Conservation (phyloP, 1,140 invertebrate genomes). For the Eubasilissa regina region DNA sequence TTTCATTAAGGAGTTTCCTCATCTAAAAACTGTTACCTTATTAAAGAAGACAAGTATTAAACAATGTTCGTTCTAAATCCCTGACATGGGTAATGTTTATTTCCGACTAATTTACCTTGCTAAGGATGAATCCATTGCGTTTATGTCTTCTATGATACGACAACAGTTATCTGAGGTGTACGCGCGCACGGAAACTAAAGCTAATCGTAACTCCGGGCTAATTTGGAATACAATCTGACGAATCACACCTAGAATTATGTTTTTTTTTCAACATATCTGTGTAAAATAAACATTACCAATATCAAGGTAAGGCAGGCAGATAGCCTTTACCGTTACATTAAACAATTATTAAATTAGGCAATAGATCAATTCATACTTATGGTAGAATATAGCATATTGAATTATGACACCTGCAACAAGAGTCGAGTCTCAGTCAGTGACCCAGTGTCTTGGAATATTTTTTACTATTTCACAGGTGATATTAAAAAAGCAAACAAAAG, state of each 20-base stretch:
- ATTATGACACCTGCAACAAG: too few species aligned
- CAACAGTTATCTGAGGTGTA: slow-evolving; percentile 9
- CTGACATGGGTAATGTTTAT: slow-evolving; percentile 38
- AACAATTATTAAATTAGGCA: slow-evolving; percentile 1
- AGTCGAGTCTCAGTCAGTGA: too few species aligned
- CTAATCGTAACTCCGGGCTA: too few species aligned
- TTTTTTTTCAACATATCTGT: too few species aligned
- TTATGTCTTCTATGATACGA: slow-evolving; percentile 26
- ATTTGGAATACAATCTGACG: too few species aligned
- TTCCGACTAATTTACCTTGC: not conserved
- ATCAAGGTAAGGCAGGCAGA: not conserved
- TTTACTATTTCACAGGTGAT: too few species aligned
- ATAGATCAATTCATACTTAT: too few species aligned
- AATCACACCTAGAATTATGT: too few species aligned
- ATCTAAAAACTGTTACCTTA: slow-evolving; percentile 34
- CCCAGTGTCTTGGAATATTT: too few species aligned
- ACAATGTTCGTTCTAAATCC: not conserved
- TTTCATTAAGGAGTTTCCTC: not conserved
- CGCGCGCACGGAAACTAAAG: too few species aligned
- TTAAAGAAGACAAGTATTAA: slow-evolving; percentile 26
- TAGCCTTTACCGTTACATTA: not conserved
- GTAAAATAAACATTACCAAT: slow-evolving; percentile 33
- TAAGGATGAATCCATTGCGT: not conserved
- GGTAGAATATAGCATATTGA: too few species aligned
- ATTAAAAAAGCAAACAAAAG: not conserved